phyloP scores from a whole-genome alignment of 2,888 invertebrate species.

The Aporophyla nigra region DNA sequence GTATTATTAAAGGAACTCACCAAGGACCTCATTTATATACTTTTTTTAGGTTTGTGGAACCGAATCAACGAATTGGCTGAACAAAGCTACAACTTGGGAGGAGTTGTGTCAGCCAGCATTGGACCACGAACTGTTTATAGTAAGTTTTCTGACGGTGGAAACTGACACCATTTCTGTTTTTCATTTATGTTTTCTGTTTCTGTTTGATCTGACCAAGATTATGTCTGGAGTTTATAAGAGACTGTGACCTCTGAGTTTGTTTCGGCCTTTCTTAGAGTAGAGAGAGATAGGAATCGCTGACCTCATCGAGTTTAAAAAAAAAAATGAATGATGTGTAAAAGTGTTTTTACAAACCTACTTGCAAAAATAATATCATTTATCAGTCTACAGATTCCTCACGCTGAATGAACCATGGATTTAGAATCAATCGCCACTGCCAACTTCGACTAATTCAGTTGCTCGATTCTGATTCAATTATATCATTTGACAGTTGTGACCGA shows the following conservation, averaged over 20 bases:
- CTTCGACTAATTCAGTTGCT: neutral
- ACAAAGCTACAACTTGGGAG: constrained; percentile 76
- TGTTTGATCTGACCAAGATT: too few relatives aligned
- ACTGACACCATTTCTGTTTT: too few relatives aligned
- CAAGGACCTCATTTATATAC: neutral
- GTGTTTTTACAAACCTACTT: too few relatives aligned
- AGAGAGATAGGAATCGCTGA: too few relatives aligned
- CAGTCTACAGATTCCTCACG: too few relatives aligned
- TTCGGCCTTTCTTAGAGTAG: too few relatives aligned
- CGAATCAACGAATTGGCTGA: constrained; percentile 75
- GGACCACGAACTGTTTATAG: constrained; percentile 74
- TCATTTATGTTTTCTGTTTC: too few relatives aligned
- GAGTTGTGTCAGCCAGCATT: constrained; percentile 78
- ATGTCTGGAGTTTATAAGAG: too few relatives aligned
- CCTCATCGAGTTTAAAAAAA: too few relatives aligned
- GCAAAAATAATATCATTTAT: too few relatives aligned
- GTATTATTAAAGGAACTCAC: neutral
- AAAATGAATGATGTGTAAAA: too few relatives aligned
- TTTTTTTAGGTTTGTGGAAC: constrained; percentile 79
- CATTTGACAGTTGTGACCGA: constrained; percentile 79
- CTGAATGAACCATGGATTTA: neutral
- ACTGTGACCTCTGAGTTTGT: too few relatives aligned
- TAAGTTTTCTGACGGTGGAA: constrained; percentile 19
- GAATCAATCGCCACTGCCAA: neutral
- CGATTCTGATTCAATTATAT: neutral